Evolutionary conservation across 2,113 vertebrate species (phyloP), one percentile per base, ranked within the genome.

Genomic region (Labrus mixtus): DNA sequence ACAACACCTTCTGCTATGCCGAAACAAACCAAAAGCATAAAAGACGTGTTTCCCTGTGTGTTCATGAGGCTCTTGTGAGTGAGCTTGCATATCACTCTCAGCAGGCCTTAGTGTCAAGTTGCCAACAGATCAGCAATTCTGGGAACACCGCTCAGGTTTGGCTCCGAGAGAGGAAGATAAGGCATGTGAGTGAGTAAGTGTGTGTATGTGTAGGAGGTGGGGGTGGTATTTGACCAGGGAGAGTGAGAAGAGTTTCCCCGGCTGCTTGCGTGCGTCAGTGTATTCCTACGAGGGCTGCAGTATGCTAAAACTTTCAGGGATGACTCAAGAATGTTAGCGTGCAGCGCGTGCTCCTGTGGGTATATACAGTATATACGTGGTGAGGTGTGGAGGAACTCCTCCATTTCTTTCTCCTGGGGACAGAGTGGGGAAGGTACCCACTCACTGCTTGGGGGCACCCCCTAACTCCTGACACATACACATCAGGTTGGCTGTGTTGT

Each of bases 111-210:
- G 81, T 85, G 80, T 89, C 76, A 57, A 53, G 81, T 84, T 88
- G 81, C 86, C 78, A 68, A 82, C 79, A 79, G 86, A 91, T 85
- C 88, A 88, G 86, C 84, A 64, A 61, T 80, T 84, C 83, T 78
- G 66, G 62, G 83, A 85, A 81, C 43, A 20, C 61, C 13, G 22
- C 61, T 87, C 55, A 39, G 43, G 77, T 76, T 54, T 88, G 78
- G 79, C 90, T 86, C 58, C 10, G 71, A 74, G 65, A 54, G 82
- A 83, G 78, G 79, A 87, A 75, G 85, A 87, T 37, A 68, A 76
- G 59, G 83, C 78, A 80, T 85, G 86, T 17, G 69, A 57, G 77
- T 37, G 77, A 20, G 81, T 41, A 33, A 33, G 72, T 36, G 72
- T 50, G 72, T 5, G 66, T n/a, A 54, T 20, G 68, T 15, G 58